A percentile compares a stretch with the other conserved stretches of the same genome.
Conservation (phyloP, 2,113 vertebrate genomes). For the Kryptolebias marmoratus region DNA sequence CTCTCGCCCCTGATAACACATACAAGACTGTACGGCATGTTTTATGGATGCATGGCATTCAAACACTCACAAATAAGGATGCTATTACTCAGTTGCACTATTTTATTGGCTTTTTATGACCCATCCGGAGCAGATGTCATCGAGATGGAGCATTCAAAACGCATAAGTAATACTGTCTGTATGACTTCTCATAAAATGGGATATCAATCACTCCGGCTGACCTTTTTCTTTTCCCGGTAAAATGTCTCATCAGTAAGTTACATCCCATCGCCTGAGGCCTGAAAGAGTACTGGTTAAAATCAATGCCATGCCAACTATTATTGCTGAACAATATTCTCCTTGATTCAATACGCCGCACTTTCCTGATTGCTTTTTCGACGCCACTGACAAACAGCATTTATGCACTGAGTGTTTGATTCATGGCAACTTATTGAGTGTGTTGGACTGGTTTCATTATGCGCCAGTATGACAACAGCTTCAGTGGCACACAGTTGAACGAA, state of each 20-base stretch:
- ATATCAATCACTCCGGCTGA: conserved; percentile 77
- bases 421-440: conserved; percentile 34
- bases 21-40: conserved; percentile 30
- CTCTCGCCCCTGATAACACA: conserved; percentile 22
- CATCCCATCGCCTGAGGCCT: conserved; percentile 52
- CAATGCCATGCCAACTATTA: conserved; percentile 71
- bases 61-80: conserved; percentile 67
- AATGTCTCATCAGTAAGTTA: conserved; percentile 69
- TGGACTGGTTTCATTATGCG: conserved; percentile 35
- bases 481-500: conserved; percentile 26
- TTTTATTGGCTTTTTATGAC: conserved; percentile 62
- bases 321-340: conserved; percentile 61
- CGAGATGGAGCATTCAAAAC: conserved; percentile 72
- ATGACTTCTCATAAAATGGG: conserved; percentile 72
- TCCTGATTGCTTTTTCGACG: conserved; percentile 63
- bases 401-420: conserved; percentile 60
- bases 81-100: conserved; percentile 60
- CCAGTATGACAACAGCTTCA: conserved; percentile 30
- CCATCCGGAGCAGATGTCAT: conserved; percentile 68
- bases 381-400: conserved; percentile 59
- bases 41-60: conserved; percentile 63
- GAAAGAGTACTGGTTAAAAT: conserved; percentile 63
- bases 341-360: conserved; percentile 62
- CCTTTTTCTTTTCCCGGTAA: conserved; percentile 72
- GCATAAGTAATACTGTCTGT: conserved; percentile 67